phyloP scores from a whole-genome alignment of 2,797 vertebrate genomes.

The Chloroceryle inda region DNA sequence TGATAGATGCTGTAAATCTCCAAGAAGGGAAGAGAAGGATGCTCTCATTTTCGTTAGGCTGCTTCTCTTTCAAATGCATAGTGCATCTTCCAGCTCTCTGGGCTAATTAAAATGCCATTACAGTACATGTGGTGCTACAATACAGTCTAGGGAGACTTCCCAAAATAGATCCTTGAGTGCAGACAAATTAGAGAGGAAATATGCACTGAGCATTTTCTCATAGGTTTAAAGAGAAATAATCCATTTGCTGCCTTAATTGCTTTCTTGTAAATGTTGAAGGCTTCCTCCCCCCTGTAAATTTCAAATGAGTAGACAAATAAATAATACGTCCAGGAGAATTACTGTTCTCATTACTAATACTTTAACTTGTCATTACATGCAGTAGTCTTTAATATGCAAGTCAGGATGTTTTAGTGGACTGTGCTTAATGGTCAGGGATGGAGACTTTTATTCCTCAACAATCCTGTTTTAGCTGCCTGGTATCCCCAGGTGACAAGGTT shows the following conservation, averaged over 20 bases:
- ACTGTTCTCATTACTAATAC: neutral
- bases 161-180: constrained; percentile 77
- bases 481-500: neutral
- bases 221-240: constrained; percentile 56
- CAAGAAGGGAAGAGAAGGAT: neutral
- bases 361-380: neutral
- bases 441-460: neutral
- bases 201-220: constrained; percentile 62
- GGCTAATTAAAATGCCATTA: constrained; percentile 81
- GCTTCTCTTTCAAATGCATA: constrained; percentile 53
- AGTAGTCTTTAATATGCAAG: neutral
- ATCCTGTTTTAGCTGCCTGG: neutral
- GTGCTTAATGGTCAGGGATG: neutral
- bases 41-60: constrained; percentile 29
- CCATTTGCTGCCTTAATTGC: constrained; percentile 44
- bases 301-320: constrained; percentile 37
- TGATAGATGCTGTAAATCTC: neutral
- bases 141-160: constrained; percentile 78
- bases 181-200: constrained; percentile 66
- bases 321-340: neutral
- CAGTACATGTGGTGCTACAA: constrained; percentile 69
- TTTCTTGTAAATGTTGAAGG: constrained; percentile 59
- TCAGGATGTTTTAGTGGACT: neutral
- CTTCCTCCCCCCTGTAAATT: neutral
- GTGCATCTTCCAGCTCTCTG: constrained; percentile 67